phyloP scores from a whole-genome alignment of 2,113 vertebrate species.

The Tyrannus savana region DNA sequence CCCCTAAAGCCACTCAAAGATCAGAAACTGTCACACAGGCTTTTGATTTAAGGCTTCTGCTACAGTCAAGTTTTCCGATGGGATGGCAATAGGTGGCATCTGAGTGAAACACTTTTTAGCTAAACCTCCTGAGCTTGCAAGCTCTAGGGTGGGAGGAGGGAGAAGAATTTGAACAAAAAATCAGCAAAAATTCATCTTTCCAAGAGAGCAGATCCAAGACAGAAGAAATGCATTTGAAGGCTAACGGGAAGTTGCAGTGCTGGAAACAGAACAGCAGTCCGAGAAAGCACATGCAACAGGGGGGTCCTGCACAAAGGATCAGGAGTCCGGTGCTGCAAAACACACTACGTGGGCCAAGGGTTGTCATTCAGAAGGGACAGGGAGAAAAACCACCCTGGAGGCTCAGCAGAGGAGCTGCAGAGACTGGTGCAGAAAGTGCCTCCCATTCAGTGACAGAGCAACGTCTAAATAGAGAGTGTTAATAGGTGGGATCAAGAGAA shows the following conservation, averaged over 20 bases:
- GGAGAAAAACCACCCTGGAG: background rate
- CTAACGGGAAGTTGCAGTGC: background rate
- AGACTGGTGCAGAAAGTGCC: background rate
- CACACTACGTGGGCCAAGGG: background rate
- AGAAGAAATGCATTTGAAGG: background rate
- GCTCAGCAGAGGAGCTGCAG: background rate
- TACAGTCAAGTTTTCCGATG: background rate
- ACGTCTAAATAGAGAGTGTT: background rate
- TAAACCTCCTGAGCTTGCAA: background rate
- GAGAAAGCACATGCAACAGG: background rate
- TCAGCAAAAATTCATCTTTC: background rate
- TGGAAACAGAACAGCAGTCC: background rate
- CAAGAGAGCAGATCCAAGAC: background rate
- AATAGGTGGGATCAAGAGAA: background rate
- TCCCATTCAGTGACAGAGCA: background rate
- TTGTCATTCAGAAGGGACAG: background rate
- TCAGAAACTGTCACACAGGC: background rate
- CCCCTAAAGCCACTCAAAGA: background rate
- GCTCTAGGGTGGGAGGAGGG: background rate
- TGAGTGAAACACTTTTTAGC: background rate
- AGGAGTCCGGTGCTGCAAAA: background rate
- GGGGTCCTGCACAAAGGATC: background rate
- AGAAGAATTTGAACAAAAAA: background rate
- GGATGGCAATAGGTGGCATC: background rate
- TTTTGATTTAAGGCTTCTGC: slow-evolving; percentile 33